Evolutionary conservation across 2,888 invertebrate genomes (phyloP).

Genomic region (Agrilus biguttatus): DNA sequence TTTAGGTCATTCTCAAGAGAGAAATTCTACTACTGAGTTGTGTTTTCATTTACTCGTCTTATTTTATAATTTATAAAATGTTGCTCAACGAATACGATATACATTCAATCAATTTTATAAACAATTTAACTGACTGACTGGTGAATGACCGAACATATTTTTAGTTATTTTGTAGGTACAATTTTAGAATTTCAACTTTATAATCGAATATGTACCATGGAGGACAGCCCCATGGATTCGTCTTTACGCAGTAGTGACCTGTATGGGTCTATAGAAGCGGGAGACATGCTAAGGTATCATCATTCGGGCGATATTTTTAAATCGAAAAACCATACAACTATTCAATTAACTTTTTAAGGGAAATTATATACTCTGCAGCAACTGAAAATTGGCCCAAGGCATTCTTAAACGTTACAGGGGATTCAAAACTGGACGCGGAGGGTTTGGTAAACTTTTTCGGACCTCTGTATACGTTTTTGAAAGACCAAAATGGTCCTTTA

Average conservation of each 20-base stretch:
- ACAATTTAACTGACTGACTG: too few species aligned
- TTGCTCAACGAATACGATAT: too few species aligned
- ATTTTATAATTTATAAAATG: too few species aligned
- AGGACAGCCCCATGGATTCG: slow-evolving; percentile 39
- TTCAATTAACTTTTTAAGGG: slow-evolving; percentile 25
- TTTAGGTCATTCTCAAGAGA: too few species aligned
- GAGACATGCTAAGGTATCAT: slow-evolving; percentile 38
- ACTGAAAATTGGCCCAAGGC: slow-evolving; percentile 42
- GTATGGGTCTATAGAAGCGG: slow-evolving; percentile 16
- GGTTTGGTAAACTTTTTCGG: slow-evolving; percentile 42
- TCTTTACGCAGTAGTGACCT: slow-evolving; percentile 16
- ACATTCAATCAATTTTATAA: too few species aligned
- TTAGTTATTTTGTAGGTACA: slow-evolving; percentile 47
- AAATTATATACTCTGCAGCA: slow-evolving; percentile 32
- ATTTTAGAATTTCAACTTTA: slow-evolving; percentile 72
- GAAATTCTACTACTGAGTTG: too few species aligned
- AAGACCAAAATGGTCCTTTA: slow-evolving; percentile 28
- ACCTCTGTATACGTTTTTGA: slow-evolving; percentile 39
- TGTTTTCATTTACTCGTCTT: too few species aligned
- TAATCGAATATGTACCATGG: slow-evolving; percentile 47
- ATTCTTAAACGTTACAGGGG: slow-evolving; percentile 41
- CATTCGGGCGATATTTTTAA: too few species aligned
- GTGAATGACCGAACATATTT: slow-evolving; percentile 1
- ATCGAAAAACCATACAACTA: not conserved
- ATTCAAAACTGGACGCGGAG: slow-evolving; percentile 35